These are phyloP conservation scores for Rhimphoctona megacephalus DNA, from an alignment of 2,888 invertebrate genomes.

Conservation along the genomic window DNA sequence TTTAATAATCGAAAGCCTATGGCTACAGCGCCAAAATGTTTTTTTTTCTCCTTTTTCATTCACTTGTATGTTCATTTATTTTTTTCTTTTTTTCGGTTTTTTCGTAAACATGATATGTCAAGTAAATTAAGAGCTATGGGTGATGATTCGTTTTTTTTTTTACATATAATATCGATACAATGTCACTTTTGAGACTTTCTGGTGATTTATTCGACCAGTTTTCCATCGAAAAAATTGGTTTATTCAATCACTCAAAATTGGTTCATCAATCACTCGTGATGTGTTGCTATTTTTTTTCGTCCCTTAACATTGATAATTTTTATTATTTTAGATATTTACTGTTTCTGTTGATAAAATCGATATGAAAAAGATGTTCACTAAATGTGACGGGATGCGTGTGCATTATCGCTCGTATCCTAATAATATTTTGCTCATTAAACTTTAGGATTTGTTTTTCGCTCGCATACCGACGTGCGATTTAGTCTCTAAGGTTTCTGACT, in stretches of 20 bases:
- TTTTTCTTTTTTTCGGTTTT: background rate
- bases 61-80: conserved; percentile 16
- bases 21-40: conserved; percentile 45
- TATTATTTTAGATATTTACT: conserved; percentile 19
- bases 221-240: background rate
- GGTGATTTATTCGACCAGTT: background rate
- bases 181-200: conserved; percentile 11
- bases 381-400: conserved; percentile 36
- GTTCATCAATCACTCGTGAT: background rate
- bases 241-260: no score
- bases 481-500: conserved; percentile 1
- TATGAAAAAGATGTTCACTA: conserved; percentile 55
- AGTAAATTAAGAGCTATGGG: conserved; percentile 74
- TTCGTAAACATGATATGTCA: conserved; percentile 79
- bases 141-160: conserved; percentile 66
- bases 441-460: background rate
- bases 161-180: conserved; percentile 40
- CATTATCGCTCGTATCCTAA: conserved; percentile 6
- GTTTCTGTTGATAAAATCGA: conserved; percentile 48
- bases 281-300: background rate
- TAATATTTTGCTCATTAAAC: background rate
- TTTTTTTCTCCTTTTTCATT: conserved; percentile 25
- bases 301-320: conserved; percentile 17
- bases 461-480: background rate
- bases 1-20: conserved; percentile 52